Conservation (phyloP, 2,888 invertebrate species). For the Euplagia quadripunctaria region DNA sequence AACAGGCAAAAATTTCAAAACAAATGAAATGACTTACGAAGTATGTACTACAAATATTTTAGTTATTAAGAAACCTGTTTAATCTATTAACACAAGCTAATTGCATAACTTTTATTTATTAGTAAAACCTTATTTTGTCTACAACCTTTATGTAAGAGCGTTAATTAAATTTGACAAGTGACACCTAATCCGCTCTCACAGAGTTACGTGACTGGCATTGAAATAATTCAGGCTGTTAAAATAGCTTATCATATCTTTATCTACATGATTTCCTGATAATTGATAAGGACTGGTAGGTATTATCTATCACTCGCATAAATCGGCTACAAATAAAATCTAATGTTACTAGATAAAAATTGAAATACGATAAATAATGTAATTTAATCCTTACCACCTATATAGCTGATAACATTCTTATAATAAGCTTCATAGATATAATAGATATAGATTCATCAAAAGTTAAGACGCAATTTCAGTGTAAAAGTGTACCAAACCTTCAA, state of each 20-base stretch:
- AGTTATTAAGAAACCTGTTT: constrained; percentile 37
- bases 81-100: constrained; percentile 43
- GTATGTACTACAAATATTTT: constrained; percentile 25
- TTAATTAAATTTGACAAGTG: constrained; percentile 41
- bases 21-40: constrained; percentile 24
- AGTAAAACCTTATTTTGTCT: constrained; percentile 7
- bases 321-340: not conserved
- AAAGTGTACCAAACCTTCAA: too few species aligned
- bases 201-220: constrained; percentile 13
- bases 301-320: constrained; percentile 2
- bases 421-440: not conserved
- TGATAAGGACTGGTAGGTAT: constrained; percentile 6
- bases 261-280: constrained; percentile 2
- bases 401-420: too few species aligned
- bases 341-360: not conserved
- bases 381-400: not conserved
- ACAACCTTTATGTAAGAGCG: constrained; percentile 31
- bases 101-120: constrained; percentile 1
- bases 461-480: too few species aligned
- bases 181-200: constrained; percentile 8
- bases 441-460: too few species aligned
- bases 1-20: constrained; percentile 15
- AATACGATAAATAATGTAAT: not conserved
- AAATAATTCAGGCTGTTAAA: constrained; percentile 4
- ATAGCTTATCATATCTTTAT: not conserved